Conservation (phyloP, 1,140 invertebrate species). For the Drosophila auraria region DNA sequence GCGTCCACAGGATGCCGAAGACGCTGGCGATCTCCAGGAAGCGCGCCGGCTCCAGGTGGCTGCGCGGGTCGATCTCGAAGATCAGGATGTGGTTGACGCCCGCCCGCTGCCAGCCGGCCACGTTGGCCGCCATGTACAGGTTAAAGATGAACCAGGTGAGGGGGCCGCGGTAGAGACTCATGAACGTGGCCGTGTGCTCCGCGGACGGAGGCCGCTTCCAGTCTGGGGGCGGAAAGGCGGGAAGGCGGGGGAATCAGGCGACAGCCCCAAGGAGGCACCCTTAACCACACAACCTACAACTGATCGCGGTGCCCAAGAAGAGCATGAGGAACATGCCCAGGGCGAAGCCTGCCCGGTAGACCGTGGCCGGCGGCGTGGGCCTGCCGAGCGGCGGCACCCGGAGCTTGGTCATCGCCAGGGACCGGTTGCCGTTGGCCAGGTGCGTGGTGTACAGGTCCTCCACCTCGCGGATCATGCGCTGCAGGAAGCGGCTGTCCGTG, state of each 20-base stretch:
- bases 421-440: constrained; percentile 89
- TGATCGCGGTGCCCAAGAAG: constrained; percentile 78
- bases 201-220: constrained; percentile 48
- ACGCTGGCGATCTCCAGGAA: constrained; percentile 90
- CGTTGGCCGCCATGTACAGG: constrained; percentile 91
- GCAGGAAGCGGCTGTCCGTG: constrained; percentile 32
- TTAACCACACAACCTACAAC: constrained; percentile 46
- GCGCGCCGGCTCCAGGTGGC: constrained; percentile 89
- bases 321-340: constrained; percentile 88
- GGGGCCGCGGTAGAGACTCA: constrained; percentile 88
- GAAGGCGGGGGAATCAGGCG: constrained; percentile 84
- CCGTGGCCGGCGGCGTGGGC: constrained; percentile 88
- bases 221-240: constrained; percentile 74
- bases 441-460: constrained; percentile 89
- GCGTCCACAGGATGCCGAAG: constrained; percentile 89
- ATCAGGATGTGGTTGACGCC: constrained; percentile 93
- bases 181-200: constrained; percentile 15
- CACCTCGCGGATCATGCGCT: constrained; percentile 88
- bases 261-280: neutral
- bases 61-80: constrained; percentile 91
- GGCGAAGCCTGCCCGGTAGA: constrained; percentile 88
- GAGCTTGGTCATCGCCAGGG: constrained; percentile 90
- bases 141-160: constrained; percentile 89
- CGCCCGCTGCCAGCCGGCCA: constrained; percentile 89
- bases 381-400: constrained; percentile 90